phyloP scores from a whole-genome alignment of 2,113 vertebrate species.

The Triplophysa rosa region DNA sequence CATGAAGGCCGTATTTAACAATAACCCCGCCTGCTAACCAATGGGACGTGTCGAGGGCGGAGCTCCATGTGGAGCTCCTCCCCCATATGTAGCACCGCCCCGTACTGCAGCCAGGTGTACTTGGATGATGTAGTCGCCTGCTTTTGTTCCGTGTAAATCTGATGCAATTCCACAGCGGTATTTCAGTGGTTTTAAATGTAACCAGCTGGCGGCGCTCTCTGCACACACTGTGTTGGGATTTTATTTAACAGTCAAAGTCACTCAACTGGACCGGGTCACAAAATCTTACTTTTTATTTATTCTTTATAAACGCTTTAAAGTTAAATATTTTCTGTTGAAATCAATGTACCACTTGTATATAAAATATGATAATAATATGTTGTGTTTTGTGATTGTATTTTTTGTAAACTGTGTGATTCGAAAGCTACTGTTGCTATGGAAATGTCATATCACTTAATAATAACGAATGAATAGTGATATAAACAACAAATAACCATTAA shows the following conservation, averaged over 20 bases:
- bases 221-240: not conserved
- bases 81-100: no score
- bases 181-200: not conserved
- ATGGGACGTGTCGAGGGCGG: no score
- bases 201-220: slow-evolving; percentile 4
- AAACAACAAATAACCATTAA: not conserved
- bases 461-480: not conserved
- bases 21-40: no score
- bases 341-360: no score
- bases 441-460: not conserved
- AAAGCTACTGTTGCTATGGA: not conserved
- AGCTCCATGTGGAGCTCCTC: no score
- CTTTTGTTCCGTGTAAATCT: not conserved
- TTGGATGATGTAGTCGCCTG: not conserved
- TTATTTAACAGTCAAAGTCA: slow-evolving; percentile 12
- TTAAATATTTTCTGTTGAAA: not conserved
- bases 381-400: no score
- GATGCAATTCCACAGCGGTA: not conserved
- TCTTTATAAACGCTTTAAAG: not conserved
- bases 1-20: no score
- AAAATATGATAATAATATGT: no score
- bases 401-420: no score
- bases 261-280: not conserved
- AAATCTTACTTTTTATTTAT: not conserved
- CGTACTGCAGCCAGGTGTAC: no score